Conservation (phyloP, 2,113 vertebrate species). For the Epinephelus fuscoguttatus region DNA sequence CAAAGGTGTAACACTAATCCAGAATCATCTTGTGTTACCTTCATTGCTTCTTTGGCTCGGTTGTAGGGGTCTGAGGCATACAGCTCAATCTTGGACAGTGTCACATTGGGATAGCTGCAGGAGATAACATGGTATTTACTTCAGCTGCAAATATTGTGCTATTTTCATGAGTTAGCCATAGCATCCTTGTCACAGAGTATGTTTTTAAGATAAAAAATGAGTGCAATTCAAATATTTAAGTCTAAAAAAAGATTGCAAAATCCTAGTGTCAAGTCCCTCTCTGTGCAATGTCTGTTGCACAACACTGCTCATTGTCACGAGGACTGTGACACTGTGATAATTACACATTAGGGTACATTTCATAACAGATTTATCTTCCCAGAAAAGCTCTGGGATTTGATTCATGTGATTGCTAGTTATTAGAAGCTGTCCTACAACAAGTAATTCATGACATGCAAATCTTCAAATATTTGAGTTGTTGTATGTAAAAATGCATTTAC, state of each 20-base stretch:
- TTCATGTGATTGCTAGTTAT: background rate
- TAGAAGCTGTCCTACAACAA: background rate
- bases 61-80: constrained; percentile 86
- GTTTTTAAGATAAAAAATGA: background rate
- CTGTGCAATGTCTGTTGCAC: background rate
- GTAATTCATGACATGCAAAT: background rate
- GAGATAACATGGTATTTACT: constrained; percentile 20
- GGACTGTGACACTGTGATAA: background rate
- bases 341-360: background rate
- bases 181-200: background rate
- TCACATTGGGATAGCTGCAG: constrained; percentile 88
- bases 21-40: constrained; percentile 79
- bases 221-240: background rate
- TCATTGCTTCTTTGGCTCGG: constrained; percentile 75
- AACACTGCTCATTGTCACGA: background rate
- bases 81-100: constrained; percentile 84
- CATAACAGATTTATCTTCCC: background rate
- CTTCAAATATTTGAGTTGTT: background rate
- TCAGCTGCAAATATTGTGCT: background rate
- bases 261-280: background rate
- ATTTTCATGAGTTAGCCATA: background rate
- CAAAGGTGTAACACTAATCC: background rate
- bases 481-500: background rate
- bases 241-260: background rate
- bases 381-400: background rate